phyloP scores from a whole-genome alignment of 2,888 invertebrate genomes.

The Sinopyrophorus schimmeli region DNA sequence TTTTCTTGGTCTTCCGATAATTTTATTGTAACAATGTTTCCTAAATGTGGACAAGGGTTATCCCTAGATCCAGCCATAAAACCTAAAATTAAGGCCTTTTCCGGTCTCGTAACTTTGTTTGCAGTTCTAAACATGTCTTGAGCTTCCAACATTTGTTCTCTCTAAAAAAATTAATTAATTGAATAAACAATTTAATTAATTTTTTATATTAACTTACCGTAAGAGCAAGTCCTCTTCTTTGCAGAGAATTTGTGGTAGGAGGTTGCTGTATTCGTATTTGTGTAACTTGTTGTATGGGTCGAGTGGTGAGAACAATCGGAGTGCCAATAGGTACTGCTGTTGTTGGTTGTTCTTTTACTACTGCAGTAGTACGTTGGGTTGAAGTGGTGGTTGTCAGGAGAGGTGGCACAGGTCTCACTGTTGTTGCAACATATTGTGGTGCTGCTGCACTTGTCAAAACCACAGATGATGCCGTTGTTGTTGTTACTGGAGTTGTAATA shows the following conservation, averaged over 20 bases:
- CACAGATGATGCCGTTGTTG: conserved; percentile 36
- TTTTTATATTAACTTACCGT: conserved; percentile 58
- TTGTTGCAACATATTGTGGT: conserved; percentile 40
- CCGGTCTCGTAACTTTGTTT: conserved; percentile 93
- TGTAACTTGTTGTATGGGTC: conserved; percentile 56
- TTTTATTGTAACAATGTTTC: conserved; percentile 95
- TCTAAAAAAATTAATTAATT: conserved; percentile 62
- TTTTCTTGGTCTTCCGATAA: conserved; percentile 90
- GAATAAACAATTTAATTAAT: neutral
- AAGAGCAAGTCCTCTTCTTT: conserved; percentile 69
- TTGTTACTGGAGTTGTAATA: conserved; percentile 46
- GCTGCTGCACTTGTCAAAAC: conserved; percentile 36
- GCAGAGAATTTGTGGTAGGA: conserved; percentile 59
- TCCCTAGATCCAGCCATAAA: conserved; percentile 99
- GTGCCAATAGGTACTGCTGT: conserved; percentile 54
- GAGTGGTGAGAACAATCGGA: conserved; percentile 58
- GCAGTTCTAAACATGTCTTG: conserved; percentile 97
- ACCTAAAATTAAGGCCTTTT: conserved; percentile 95
- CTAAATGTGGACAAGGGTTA: conserved; percentile 96
- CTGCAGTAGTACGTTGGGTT: conserved; percentile 47
- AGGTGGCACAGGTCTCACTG: conserved; percentile 50
- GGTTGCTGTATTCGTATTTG: conserved; percentile 61
- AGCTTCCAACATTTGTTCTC: conserved; percentile 94
- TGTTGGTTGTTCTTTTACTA: conserved; percentile 44
- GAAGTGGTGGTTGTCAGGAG: conserved; percentile 45